These are phyloP conservation scores for Thunnus thynnus DNA, from an alignment of 2,113 vertebrate genomes.

Conservation along the genomic window DNA sequence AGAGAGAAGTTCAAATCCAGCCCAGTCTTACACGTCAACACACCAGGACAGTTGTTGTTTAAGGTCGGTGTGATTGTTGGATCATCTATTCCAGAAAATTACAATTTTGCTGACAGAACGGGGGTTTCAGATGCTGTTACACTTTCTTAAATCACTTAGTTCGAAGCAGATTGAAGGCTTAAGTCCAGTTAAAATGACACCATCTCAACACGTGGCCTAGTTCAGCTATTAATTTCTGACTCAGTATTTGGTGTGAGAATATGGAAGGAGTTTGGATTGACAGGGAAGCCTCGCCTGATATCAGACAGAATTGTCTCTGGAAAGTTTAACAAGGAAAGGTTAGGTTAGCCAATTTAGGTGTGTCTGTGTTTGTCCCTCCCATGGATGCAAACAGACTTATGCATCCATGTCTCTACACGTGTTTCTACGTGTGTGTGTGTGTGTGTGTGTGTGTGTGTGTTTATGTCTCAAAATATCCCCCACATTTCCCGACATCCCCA, in stretches of 20 bases:
- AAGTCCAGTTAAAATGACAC: background rate
- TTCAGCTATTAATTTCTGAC: background rate
- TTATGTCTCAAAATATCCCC: slow-evolving; percentile 61
- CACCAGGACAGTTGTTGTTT: no score
- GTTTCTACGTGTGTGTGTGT: slow-evolving; percentile 10
- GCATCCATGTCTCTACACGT: slow-evolving; percentile 34
- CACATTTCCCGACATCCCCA: slow-evolving; percentile 74
- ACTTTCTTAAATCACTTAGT: no score
- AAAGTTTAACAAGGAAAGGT: background rate
- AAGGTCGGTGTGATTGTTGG: no score
- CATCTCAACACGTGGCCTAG: background rate
- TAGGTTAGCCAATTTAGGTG: background rate
- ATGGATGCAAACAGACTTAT: background rate
- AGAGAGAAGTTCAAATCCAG: no score
- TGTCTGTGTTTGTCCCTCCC: slow-evolving; percentile 5
- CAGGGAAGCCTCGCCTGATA: no score
- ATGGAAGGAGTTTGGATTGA: background rate
- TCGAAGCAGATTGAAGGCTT: no score
- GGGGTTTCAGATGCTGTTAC: background rate
- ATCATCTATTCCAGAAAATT: no score
- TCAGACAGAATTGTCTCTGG: no score
- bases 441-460: slow-evolving; percentile 29
- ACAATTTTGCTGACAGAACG: background rate
- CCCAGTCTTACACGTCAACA: no score
- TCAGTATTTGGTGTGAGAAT: background rate